Evolutionary conservation across 2,888 invertebrate genomes (phyloP).

Genomic region (Eretmocerus hayati): DNA sequence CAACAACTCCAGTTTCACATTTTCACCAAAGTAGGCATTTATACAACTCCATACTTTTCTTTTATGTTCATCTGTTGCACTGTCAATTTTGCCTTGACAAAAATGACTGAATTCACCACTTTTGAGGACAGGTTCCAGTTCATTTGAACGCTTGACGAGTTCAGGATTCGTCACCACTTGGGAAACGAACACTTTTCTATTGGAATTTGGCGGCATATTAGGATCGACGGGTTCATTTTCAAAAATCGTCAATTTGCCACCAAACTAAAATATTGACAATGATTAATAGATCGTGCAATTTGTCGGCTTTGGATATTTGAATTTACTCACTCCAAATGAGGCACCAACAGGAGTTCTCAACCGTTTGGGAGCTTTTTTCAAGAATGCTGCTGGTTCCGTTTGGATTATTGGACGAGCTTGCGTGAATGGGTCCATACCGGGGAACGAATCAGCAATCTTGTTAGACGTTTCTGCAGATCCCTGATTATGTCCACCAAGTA

Average conservation of each 20-base stretch:
- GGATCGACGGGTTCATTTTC: conserved; percentile 53
- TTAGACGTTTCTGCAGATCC: conserved; percentile 53
- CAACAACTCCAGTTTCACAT: conserved; percentile 36
- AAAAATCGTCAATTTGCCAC: conserved; percentile 83
- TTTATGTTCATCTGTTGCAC: conserved; percentile 57
- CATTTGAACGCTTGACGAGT: conserved; percentile 67
- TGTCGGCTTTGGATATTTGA: no score
- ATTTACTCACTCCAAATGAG: conserved; percentile 74
- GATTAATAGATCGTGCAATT: no score
- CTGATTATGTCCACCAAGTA: conserved; percentile 55
- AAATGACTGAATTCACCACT: conserved; percentile 61
- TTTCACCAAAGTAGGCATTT: conserved; percentile 68
- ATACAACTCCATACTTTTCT: conserved; percentile 85
- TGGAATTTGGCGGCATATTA: conserved; percentile 49
- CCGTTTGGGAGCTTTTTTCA: conserved; percentile 74
- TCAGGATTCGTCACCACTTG: conserved; percentile 83
- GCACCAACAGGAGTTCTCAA: conserved; percentile 70
- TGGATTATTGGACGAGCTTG: conserved; percentile 58
- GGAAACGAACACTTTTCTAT: conserved; percentile 40
- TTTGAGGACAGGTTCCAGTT: conserved; percentile 67
- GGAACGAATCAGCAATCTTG: conserved; percentile 89
- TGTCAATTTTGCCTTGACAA: conserved; percentile 67
- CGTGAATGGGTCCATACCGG: conserved; percentile 76
- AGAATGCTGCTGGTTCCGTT: conserved; percentile 53
- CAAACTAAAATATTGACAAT: conserved; percentile 68